phyloP scores from a whole-genome alignment of 2,113 vertebrate species.

The Cyprinodon tularosa region DNA sequence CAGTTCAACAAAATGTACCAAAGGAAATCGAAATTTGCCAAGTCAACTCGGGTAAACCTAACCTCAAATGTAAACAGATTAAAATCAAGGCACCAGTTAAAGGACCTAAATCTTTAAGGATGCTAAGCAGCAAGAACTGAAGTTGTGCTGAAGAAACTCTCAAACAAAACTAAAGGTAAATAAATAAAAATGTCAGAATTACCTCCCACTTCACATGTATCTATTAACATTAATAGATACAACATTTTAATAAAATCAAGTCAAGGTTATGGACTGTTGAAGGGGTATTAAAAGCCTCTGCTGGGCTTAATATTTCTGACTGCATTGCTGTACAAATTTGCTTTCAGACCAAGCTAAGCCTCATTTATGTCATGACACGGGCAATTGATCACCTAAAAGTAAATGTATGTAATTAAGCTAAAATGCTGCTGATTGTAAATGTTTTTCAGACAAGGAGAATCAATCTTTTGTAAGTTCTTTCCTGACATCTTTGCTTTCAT shows the following conservation, averaged over 20 bases:
- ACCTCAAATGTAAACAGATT: no score
- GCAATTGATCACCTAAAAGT: slow-evolving; percentile 42
- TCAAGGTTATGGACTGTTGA: background rate
- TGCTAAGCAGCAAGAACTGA: no score
- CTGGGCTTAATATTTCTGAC: background rate
- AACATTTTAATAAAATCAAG: background rate
- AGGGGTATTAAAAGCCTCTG: background rate
- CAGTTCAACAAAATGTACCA: no score
- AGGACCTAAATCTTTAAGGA: no score
- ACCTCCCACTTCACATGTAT: no score
- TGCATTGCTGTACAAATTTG: slow-evolving; percentile 5
- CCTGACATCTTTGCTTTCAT: slow-evolving; percentile 1
- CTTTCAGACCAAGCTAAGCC: slow-evolving; percentile 44
- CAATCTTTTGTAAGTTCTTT: slow-evolving; percentile 12
- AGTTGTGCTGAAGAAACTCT: no score
- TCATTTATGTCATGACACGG: slow-evolving; percentile 46
- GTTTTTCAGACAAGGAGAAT: slow-evolving; percentile 22
- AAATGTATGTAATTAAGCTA: slow-evolving; percentile 46
- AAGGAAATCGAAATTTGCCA: no score
- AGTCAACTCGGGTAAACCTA: no score
- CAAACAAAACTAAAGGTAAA: no score
- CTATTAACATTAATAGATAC: no score
- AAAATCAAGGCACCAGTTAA: no score
- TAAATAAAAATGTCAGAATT: no score
- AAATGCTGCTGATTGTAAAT: slow-evolving; percentile 42